phyloP scores from a whole-genome alignment of 1,140 invertebrate species.

The Agrypnia vestita region DNA sequence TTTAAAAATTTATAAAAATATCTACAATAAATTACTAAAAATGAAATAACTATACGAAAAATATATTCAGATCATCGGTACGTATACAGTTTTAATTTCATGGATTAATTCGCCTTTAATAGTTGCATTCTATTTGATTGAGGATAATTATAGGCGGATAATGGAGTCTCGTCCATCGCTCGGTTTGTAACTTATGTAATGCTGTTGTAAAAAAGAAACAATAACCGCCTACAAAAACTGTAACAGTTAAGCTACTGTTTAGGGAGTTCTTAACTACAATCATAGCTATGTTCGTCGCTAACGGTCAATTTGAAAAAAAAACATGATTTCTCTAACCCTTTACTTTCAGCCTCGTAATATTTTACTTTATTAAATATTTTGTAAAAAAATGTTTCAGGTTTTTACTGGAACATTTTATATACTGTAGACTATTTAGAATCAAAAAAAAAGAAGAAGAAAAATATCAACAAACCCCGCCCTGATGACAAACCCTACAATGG shows the following conservation, averaged over 20 bases:
- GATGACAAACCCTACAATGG: too few species aligned
- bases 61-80: too few species aligned
- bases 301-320: background rate
- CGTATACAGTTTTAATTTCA: slow-evolving; percentile 30
- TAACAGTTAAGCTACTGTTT: slow-evolving; percentile 38
- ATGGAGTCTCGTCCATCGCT: slow-evolving; percentile 2
- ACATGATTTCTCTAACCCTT: background rate
- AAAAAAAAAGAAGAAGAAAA: too few species aligned
- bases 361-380: too few species aligned
- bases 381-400: too few species aligned
- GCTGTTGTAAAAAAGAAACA: slow-evolving; percentile 23
- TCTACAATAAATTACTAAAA: too few species aligned
- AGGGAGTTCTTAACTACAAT: background rate
- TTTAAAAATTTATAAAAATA: too few species aligned
- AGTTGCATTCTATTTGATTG: slow-evolving; percentile 18
- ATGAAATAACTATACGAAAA: too few species aligned
- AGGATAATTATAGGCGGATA: slow-evolving; percentile 24
- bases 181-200: slow-evolving; percentile 12
- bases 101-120: background rate
- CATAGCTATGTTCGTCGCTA: slow-evolving; percentile 14
- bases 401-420: too few species aligned
- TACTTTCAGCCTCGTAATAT: background rate
- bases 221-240: slow-evolving; percentile 44
- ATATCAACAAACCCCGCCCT: too few species aligned
- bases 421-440: too few species aligned